Evolutionary conservation across 2,888 invertebrate genomes (phyloP), one percentile per base, ranked within the genome.

Genomic region (Agrypnus murinus): DNA sequence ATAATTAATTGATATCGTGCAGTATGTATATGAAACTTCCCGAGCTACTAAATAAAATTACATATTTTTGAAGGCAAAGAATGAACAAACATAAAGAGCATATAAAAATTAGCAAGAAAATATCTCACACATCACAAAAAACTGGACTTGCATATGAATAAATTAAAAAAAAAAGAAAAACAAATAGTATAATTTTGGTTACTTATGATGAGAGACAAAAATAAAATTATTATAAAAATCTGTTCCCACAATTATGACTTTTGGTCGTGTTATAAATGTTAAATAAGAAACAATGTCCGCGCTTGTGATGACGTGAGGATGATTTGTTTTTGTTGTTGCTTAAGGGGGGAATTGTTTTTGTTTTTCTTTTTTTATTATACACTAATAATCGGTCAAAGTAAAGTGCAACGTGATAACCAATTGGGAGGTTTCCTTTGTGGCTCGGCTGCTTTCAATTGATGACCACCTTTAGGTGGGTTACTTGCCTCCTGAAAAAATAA

Each of bases 381-480:
- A 75, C 77, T 75, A 80, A 79, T 82, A 80, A 79, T 82, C 77
- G 92, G 95, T 95, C 95, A 95, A 90, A 95, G 95, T 88, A 95
- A 86, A 86, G 91, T 90, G 90, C 95, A 96, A 86, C 94, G 92
- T 64, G 95, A 92, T 83, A 95, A 88, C 95, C 95, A 95, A 85
- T 93, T 93, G 77, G 93, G 90, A 74, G 94, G 92, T 88, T 94
- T 95, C 87, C 91, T 91, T 85, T 90, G 91, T 82, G 92, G 92
- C 85, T 95, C 95, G 82, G 90, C 89, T 75, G 92, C 89, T 86
- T 92, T 92, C 82, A 95, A 86, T 84, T 94, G 93, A 86, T 93
- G 93, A 60, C 95, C 93, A 74, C 92, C 92, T 85, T 95, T 93
- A 63, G 93, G 93, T 78, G 95, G 95, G 88, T 95, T 95, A 83